Evolutionary conservation across 1,140 invertebrate species (phyloP).

Genomic region (Atta texana): DNA sequence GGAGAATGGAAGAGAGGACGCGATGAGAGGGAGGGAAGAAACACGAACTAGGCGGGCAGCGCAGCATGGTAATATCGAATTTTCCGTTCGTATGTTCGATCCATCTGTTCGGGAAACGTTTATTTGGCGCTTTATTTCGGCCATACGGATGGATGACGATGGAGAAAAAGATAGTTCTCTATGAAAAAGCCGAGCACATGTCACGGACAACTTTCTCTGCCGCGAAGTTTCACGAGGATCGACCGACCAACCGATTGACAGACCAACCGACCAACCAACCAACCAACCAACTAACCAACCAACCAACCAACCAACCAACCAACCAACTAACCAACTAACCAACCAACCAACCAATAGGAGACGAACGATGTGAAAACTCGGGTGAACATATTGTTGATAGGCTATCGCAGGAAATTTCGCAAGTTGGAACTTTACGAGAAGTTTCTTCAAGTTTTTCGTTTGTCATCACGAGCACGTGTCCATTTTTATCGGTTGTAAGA

Average conservation of each 20-base stretch:
- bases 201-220: constrained; percentile 64
- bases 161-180: constrained; percentile 22
- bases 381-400: constrained; percentile 43
- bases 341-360: constrained; percentile 2
- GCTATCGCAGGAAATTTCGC: constrained; percentile 37
- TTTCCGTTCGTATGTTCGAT: constrained; percentile 72
- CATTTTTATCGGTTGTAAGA: neutral
- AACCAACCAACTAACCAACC: neutral
- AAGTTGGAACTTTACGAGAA: constrained; percentile 1
- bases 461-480: neutral
- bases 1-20: constrained; percentile 23
- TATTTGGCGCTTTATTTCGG: constrained; percentile 74
- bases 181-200: constrained; percentile 40
- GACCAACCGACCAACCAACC: neutral
- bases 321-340: neutral
- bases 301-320: neutral
- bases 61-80: constrained; percentile 78
- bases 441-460: constrained; percentile 40
- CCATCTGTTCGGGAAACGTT: constrained; percentile 74
- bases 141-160: constrained; percentile 63
- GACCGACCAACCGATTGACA: neutral
- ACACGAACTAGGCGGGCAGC: constrained; percentile 77
- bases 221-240: constrained; percentile 38
- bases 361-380: constrained; percentile 63
- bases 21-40: constrained; percentile 66